Evolutionary conservation across 2,888 invertebrate species (phyloP).

Genomic region (Copidosoma aretas): DNA sequence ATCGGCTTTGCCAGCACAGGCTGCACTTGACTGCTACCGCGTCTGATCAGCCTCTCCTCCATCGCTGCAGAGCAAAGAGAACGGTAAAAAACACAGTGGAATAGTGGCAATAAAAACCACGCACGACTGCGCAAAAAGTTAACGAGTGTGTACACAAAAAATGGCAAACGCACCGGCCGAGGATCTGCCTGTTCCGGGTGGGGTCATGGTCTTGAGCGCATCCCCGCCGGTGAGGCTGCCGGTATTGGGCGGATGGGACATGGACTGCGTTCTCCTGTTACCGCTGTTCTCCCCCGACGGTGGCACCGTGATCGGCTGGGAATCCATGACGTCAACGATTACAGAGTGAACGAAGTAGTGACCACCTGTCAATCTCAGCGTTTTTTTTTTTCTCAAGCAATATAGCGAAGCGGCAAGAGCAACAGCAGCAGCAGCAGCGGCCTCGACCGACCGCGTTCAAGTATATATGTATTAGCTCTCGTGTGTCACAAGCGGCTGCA

Average conservation of each 20-base stretch:
- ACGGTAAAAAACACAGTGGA: background rate
- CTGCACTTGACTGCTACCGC: constrained; percentile 55
- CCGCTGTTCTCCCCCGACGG: constrained; percentile 43
- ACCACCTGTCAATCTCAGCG: background rate
- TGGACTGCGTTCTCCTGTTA: constrained; percentile 34
- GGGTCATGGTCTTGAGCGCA: constrained; percentile 34
- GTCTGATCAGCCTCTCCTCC: constrained; percentile 56
- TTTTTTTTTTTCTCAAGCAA: background rate
- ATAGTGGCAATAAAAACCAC: background rate
- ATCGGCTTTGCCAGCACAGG: constrained; percentile 57
- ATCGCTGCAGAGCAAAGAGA: background rate
- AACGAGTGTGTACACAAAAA: background rate
- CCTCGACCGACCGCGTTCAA: background rate
- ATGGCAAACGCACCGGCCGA: constrained; percentile 21
- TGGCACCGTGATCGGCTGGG: constrained; percentile 58
- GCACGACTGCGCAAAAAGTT: background rate
- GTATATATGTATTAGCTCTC: too few species aligned
- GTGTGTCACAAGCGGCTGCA: too few species aligned
- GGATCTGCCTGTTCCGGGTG: constrained; percentile 31
- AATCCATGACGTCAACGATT: constrained; percentile 51
- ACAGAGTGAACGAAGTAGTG: background rate
- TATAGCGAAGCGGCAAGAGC: background rate
- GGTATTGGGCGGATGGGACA: constrained; percentile 31
- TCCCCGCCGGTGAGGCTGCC: constrained; percentile 20
- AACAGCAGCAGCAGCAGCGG: background rate